Base-by-base conservation (phyloP, 2,797 vertebrate species). In the Takifugu rubripes region DNA sequence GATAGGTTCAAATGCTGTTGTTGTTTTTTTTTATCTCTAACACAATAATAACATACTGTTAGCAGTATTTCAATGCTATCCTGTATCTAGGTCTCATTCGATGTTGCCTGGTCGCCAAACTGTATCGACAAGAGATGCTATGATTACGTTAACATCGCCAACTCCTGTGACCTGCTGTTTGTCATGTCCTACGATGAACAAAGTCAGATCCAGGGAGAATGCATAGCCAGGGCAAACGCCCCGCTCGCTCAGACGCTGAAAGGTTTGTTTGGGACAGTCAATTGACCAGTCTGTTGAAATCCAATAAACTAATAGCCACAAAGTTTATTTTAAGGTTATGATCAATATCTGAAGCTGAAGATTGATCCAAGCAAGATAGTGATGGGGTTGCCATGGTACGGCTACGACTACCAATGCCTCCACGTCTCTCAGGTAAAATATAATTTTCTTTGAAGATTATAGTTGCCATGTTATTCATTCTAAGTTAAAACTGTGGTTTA, bases 101-200 rank as follows among this genome's bases (percentile, higher is more conserved):
- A 98, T 70, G 94, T 95, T 49, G 92, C 95, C 70, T 99, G 96
- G 97, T 95, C 94, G 61, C 94, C 95, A 57, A 85, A 91, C 42
- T 92, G 91, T 56, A 90, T 96, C 31, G 96, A 96, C 68, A 85
- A 79, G 64, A 93, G 97, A 51, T 98, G 94, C 77, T 98, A 98
- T 66, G 94, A 98, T 84, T 96, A 98, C 49, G 78, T 87, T 25
- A 82, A 82, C 53, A 95, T 98, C 62, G 96, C 95, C 16, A 84
- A 93, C 25, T 92, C 92, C 65, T 96, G 94, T 54, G 96, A 99
- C 88, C 91, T 98, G 78, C 64, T 98, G 48, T 98, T 99, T 77
- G 96, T 98, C 62, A 99, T 98, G 97, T 98, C 96, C 2, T 98
- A 98, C 0, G 96, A 98, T 49, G 94, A 95, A 71, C 95, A 94